Evolutionary conservation across 1,140 invertebrate genomes (phyloP), one percentile per base, ranked within the genome.

Genomic region (Rhopalosiphum maidis): DNA sequence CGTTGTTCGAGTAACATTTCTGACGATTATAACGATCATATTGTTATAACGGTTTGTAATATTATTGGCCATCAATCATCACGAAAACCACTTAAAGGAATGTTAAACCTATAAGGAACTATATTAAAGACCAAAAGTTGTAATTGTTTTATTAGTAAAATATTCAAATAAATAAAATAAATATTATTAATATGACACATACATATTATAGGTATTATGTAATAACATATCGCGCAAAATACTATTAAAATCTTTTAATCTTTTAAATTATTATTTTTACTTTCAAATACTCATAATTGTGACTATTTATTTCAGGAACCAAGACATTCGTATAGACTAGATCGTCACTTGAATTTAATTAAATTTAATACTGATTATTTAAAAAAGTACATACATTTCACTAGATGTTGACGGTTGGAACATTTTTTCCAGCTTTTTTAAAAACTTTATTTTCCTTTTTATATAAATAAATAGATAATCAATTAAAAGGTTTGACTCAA

Each of bases 31-130:
- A 82, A n/a, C 60, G 60, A 77, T 18, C 25, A 46, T 54, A 37
- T 86, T 83, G 60, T 77, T 77, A n/a, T 18, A 77, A 77, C n/a
- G 25, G 85, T 46, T 86, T 86, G 25, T 46, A 86, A 86, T 30
- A 48, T 46, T 46, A 87, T 51, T 18, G 46, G 48, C 8, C 46
- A 51, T 51, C n/a, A 35, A 51, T 48, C 37, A 86, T 25, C 8
- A 82, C 6, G 35, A 37, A 21, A 77, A n/a, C 15, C 0, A 18
- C 60, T 77, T 18, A 18, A n/a, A 18, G 18, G n/a, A 77, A 30
- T 60, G 3, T n/a, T 68, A 18, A n/a, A 18, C n/a, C n/a, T 0
- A 77, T 77, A 77, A 77, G n/a, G 5, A 6, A 77, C 15, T 77
- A 77, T 60, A 30, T 51, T 18, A 21, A 18, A 51, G 48, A 51